Conservation (phyloP, 2,888 invertebrate genomes). For the Heteromurus nitidus region DNA sequence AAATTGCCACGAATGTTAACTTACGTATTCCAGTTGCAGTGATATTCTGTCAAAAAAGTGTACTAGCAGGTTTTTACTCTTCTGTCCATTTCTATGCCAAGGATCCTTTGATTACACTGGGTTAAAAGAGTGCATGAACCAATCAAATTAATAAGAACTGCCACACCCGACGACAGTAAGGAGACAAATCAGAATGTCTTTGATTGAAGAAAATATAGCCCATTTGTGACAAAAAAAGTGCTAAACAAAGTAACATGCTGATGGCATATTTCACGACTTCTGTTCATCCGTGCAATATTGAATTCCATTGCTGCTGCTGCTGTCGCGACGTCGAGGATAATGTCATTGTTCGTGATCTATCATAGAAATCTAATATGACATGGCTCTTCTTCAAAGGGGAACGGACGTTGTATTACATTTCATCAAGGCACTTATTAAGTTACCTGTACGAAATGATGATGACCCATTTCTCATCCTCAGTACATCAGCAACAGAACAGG, state of each 20-base stretch:
- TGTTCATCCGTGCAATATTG: neutral
- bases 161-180: too few relatives aligned
- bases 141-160: too few relatives aligned
- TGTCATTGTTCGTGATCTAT: conserved; percentile 50
- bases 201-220: neutral
- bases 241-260: neutral
- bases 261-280: neutral
- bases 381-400: neutral
- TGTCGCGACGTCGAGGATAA: conserved; percentile 28
- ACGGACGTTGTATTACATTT: conserved; percentile 16
- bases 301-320: neutral
- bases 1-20: too few relatives aligned
- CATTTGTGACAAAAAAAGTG: neutral
- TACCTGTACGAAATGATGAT: conserved; percentile 27
- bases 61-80: too few relatives aligned
- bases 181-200: too few relatives aligned
- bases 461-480: conserved; percentile 35
- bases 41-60: too few relatives aligned
- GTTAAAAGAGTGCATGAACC: too few relatives aligned
- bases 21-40: too few relatives aligned
- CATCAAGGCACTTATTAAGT: conserved; percentile 16
- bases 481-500: conserved; percentile 12
- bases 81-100: too few relatives aligned
- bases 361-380: conserved; percentile 46
- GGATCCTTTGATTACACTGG: too few relatives aligned